Base-by-base conservation (phyloP, 2,797 vertebrate species). In the Adrianichthys oophorus region DNA sequence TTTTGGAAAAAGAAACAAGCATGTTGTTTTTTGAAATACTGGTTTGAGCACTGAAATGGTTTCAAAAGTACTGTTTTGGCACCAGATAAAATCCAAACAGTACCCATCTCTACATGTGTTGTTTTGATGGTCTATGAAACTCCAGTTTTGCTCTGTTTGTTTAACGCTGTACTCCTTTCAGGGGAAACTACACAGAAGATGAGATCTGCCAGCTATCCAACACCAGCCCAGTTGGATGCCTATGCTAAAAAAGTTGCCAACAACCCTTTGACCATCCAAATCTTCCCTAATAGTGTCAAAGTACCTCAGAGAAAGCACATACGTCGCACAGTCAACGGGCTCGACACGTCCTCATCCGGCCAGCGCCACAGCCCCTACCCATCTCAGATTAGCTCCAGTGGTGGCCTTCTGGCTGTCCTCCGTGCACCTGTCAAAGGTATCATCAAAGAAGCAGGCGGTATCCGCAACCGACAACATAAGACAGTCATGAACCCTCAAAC, bases 221-320 rank as follows among this genome's bases (percentile, higher is more conserved):
- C 95, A 85, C 95, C 97, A 52, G 97, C 96, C 13, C 95, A 99
- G 92, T 93, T 99, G 90, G 97, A 98, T 24, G 97, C 97, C 86
- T 99, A 95, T 72, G 97, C 97, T 58, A 96, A 98, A 92, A 98
- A 96, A 90, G 92, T 98, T 76, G 96, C 96, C 79, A 95, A 96
- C 91, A 94, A 89, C 76, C 97, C 97, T 4, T 89, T 99, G 87
- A 95, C 92, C 88, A 96, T 99, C 90, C 98, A 98, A 92, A 98
- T 98, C 91, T 98, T 98, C 87, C 95, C 97, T 69, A 97, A 94
- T 88, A 98, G 95, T 82, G 92, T 99, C 85, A 96, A 96, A 65
- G 97, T 99, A 81, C 97, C 97, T 57, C 97, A 99, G 90, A 95
- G 95, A 92, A 98, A 98, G 91, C 96, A 97, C 92, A 92, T 98